Evolutionary conservation across 2,888 invertebrate species (phyloP), one percentile per base, ranked within the genome.

Genomic region (Unio pictorum): DNA sequence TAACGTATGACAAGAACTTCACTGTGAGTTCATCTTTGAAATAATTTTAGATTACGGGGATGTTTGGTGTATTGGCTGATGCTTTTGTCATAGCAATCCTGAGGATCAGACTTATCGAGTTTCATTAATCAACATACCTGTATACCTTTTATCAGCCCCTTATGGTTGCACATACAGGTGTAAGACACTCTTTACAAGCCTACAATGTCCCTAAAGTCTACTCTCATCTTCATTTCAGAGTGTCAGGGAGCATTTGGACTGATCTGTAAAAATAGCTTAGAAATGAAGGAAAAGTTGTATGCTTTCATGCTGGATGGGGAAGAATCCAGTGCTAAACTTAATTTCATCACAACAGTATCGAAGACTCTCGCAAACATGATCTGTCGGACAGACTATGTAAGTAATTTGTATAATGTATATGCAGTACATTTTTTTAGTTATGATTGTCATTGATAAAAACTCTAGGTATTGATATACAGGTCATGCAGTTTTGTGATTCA

Each of bases 311-410:
- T 97, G 87, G 93, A 93, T 58, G 95, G 95, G 84, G 95, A 96
- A 81, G 94, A 95, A 71, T 94, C 95, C 90, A 97, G 97, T 91
- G 91, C 93, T 62, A 73, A 73, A 61, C 67, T 34, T 59, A 92
- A 93, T 79, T 96, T 96, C 91, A 92, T 98, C 81, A 93, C 94
- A 79, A 94, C 93, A 75, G 92, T 98, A 76, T 96, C 96, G 88
- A 93, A 95, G 87, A 95, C 96, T 90, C 95, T 97, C 93, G 97
- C 97, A 61, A 96, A 96, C 88, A 95, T 95, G 80, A 94, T 96
- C 81, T 97, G 97, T 91, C 94, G 96, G 89, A 94, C 97, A 81
- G 97, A 97, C 92, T 94, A 96, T 88, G 96, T 97, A 91, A 93
- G 94, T 85, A n/a, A 26, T 23, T 28, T 45, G 1, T 18, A 18